Percentiles rank a stretch among this genome's conserved stretches.
Conservation (phyloP, 2,888 invertebrate species). For the Cheilosia soror region DNA sequence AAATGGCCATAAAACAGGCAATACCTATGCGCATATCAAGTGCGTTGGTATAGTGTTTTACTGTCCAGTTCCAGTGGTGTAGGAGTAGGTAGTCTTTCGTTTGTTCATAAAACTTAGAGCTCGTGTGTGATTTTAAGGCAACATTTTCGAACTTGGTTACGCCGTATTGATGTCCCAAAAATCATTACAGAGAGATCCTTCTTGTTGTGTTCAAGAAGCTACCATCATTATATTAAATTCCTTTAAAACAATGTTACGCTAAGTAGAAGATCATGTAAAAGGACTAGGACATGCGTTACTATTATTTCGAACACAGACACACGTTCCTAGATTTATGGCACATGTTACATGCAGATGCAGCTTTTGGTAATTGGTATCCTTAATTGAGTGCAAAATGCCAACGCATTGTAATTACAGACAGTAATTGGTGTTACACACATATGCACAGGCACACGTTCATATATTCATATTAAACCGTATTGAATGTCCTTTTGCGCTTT, state of each 20-base stretch:
- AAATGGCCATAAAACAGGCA: constrained; percentile 3
- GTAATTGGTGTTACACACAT: constrained; percentile 18
- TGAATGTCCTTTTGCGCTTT: not conserved
- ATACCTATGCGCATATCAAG: constrained; percentile 52
- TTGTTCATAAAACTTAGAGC: constrained; percentile 37
- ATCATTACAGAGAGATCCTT: too few relatives aligned
- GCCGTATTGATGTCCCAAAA: too few relatives aligned
- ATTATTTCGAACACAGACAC: not conserved
- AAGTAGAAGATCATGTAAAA: too few relatives aligned
- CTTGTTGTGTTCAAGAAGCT: too few relatives aligned
- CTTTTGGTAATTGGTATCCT: constrained; percentile 21
- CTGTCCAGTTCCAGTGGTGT: not conserved
- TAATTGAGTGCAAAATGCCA: constrained; percentile 55
- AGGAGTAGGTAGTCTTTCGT: constrained; percentile 36
- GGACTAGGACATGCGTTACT: not conserved
- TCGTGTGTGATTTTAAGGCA: not conserved
- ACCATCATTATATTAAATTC: too few relatives aligned
- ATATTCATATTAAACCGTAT: not conserved
- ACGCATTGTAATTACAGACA: constrained; percentile 27
- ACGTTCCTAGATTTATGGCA: not conserved
- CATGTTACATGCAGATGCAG: not conserved
- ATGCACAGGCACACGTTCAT: not conserved
- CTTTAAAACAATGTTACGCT: too few relatives aligned
- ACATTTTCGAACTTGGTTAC: too few relatives aligned
- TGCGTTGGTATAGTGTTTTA: constrained; percentile 29